Base-by-base conservation (phyloP, 92 coral and sea anemone species). In the Montipora capitata region DNA sequence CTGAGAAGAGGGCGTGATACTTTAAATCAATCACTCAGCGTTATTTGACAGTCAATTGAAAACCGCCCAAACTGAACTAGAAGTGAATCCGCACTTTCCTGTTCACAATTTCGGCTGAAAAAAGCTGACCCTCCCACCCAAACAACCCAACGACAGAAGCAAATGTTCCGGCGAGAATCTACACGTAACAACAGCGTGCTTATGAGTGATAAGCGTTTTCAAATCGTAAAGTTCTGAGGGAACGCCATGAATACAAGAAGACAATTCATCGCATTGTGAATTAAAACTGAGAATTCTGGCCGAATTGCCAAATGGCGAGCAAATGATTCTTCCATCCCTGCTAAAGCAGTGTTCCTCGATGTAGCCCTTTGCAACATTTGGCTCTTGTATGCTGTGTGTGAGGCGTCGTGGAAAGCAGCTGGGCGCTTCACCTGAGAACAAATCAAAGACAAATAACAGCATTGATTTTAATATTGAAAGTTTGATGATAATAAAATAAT, bases 261-360 rank as follows among this genome's bases (percentile, higher is more conserved):
- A 81, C 75, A 96, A 80, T 74, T 97, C 98, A 51, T 91, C 96
- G 43, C 99, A 97, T 20, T 81, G 89, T 5, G 91, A 42, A 75
- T 82, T 93, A 59, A 97, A 97, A 59, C 92, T 83, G 27, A 97
- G 84, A 45, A 97, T 79, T 56, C 99, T 84, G 7, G 97, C 92
- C 43, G 98, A 94, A 86, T 97, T 93, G 3, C 97, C 99, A 94
- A 96, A 97, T 1, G 99, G 98, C 11, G 99, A 97, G 27, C 98
- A 94, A 68, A 97, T 97, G 72, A 94, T 86, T 14, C 98, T 87
- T 58, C 99, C 98, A 81, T 97, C 98, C 20, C 75, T 82, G 52
- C 98, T 97, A 45, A 96, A 97, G 81, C 98, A 91, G 57, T 93
- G 99, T 65, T 97, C 98, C 52, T 96, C 96, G 45, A 97, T 97